A percentile compares a stretch with the other conserved stretches of the same genome.
These are phyloP conservation scores for Clanis bilineata DNA, from an alignment of 2,888 invertebrate species.

Conservation along the genomic window DNA sequence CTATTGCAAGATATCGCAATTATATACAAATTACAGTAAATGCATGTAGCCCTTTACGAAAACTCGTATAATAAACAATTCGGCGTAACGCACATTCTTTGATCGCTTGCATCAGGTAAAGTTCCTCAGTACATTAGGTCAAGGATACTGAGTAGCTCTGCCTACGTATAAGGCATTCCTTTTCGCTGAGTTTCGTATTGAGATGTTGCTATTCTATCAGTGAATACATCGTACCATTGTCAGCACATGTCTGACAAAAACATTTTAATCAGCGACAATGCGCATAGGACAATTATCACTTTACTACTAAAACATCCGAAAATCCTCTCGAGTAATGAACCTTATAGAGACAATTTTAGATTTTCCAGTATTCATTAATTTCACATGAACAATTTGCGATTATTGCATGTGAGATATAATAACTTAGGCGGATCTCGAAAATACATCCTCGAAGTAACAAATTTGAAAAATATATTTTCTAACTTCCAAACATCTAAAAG, in stretches of 20 bases:
- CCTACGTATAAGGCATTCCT: slow-evolving; percentile 5
- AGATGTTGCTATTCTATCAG: not conserved
- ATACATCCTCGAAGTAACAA: too few relatives aligned
- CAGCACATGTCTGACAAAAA: not conserved
- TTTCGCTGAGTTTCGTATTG: not conserved
- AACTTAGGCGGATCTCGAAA: too few relatives aligned
- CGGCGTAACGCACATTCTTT: slow-evolving; percentile 1
- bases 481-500: not conserved
- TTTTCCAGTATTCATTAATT: not conserved
- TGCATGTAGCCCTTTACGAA: not conserved
- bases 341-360: not conserved
- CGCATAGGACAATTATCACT: not conserved
- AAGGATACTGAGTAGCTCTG: slow-evolving; percentile 3
- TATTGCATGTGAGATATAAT: too few relatives aligned
- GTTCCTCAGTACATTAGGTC: not conserved
- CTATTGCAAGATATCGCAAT: not conserved
- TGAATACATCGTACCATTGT: not conserved
- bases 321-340: not conserved
- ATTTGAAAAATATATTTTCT: not conserved
- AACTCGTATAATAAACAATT: not conserved
- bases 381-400: not conserved
- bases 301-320: not conserved
- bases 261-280: not conserved
- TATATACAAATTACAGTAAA: too few relatives aligned
- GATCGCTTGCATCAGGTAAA: not conserved